phyloP scores from a whole-genome alignment of 2,797 vertebrate genomes.

The Leptodactylus fallax region DNA sequence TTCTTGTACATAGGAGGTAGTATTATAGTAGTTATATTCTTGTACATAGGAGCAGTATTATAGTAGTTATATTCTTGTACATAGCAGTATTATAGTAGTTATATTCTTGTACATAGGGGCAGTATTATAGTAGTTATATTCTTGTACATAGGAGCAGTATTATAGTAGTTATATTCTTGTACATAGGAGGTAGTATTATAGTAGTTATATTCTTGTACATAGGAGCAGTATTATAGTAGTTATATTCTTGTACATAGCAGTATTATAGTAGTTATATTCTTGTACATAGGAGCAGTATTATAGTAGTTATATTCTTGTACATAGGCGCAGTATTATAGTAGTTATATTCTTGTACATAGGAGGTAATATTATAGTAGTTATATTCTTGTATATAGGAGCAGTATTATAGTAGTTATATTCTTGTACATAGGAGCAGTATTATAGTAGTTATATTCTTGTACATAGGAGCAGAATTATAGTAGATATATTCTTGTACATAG shows the following conservation, averaged over 20 bases:
- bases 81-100: background rate
- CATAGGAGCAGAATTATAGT: no score
- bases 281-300: background rate
- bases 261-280: background rate
- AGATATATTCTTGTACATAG: conserved; percentile 19
- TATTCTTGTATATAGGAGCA: background rate
- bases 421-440: background rate
- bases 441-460: conserved; percentile 10
- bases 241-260: background rate
- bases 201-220: background rate
- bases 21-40: conserved; percentile 10
- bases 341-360: background rate
- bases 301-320: background rate
- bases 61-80: no score
- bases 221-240: background rate
- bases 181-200: background rate
- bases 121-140: conserved; percentile 6
- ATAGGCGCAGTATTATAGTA: no score
- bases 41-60: no score
- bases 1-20: background rate
- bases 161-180: background rate
- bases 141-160: conserved; percentile 7
- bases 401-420: background rate
- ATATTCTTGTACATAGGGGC: no score
- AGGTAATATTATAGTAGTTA: conserved; percentile 9